Base-by-base conservation (phyloP, 2,888 invertebrate genomes). In the Tetragonisca angustula region DNA sequence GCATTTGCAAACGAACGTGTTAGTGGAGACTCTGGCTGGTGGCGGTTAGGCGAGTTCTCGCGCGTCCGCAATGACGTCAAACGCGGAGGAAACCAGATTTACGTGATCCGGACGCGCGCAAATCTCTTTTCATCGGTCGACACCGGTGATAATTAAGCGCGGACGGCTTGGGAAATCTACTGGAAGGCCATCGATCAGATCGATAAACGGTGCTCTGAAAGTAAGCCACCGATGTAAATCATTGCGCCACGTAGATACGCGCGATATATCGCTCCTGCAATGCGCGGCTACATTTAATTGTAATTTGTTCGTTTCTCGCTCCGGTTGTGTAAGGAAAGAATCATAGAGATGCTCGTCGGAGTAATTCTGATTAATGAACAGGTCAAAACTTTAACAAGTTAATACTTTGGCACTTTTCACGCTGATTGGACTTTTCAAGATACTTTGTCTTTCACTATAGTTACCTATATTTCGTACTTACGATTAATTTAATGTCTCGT, bases 131-230 rank as follows among this genome's bases (percentile, higher is more conserved):
- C 70, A 83, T 85, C 78, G 73, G 73, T 76, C 81, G 78, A 67
- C 81, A 75, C 64, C 61, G 71, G 67, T 62, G 65, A 56, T 73
- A 84, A 84, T 85, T 84, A 84, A 77, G 76, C 72, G 56, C 11
- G 43, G 67, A 73, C 73, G 6, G 81, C 85, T 85, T 81, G 79
- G 79, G 86, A 85, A 86, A 86, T 80, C 32, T 76, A 76, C 82
- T 82, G 71, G 72, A 85, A 86, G 86, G 86, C 72, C 85, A 72
- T 76, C 69, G 86, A 85, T 85, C 65, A 50, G 68, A 81, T 81
- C 85, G 85, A 86, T 79, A 75, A 67, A 73, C 71, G 62, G 72
- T 69, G 64, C 75, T 71, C 79, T 76, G 85, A 75, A 70, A 54
- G 72, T 67, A 74, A 64, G 75, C 65, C 83, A 62, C 71, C 43